Evolutionary conservation across 2,797 vertebrate genomes (phyloP).

Genomic region (Enoplosus armatus): DNA sequence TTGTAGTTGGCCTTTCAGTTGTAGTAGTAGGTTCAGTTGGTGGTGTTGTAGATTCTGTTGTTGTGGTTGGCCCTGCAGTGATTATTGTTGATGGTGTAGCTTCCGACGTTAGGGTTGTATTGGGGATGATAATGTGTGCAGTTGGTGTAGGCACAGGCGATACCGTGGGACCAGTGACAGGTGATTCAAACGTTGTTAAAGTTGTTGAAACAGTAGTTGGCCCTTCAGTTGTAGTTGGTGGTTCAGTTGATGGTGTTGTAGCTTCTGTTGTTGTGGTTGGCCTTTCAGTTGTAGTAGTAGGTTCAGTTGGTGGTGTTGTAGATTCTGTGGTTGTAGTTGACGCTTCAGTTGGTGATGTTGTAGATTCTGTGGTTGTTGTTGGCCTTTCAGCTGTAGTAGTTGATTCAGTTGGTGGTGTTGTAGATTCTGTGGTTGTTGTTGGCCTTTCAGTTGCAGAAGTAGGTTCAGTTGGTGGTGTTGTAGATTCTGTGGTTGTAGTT

Average conservation of each 20-base stretch:
- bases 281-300: background rate
- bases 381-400: no score
- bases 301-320: background rate
- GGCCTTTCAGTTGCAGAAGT: no score
- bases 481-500: no score
- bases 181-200: background rate
- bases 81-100: background rate
- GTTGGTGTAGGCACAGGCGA: background rate
- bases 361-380: no score
- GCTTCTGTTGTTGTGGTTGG: background rate
- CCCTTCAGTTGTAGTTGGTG: no score
- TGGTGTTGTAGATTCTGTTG: no score
- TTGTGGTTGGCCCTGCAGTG: no score
- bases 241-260: background rate
- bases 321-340: conserved; percentile 14
- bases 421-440: background rate
- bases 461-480: no score
- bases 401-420: background rate
- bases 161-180: background rate
- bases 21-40: no score
- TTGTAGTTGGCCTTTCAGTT: no score
- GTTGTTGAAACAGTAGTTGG: no score
- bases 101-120: background rate
- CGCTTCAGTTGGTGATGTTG: no score
- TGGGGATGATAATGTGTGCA: accelerated